Base-by-base conservation (phyloP, 2,113 vertebrate genomes). In the Colossoma macropomum region DNA sequence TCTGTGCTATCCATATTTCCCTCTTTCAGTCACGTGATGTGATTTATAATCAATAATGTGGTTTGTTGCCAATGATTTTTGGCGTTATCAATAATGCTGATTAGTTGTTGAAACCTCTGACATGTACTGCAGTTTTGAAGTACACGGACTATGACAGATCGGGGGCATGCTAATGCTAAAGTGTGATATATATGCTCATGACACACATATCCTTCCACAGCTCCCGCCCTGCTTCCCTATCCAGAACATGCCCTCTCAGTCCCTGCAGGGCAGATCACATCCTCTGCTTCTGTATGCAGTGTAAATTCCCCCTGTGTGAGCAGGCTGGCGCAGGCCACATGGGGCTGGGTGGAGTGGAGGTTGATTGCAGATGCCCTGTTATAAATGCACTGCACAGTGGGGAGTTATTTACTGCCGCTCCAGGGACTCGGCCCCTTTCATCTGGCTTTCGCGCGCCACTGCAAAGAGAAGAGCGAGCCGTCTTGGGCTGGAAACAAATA, bases 341-440 rank as follows among this genome's bases (percentile, higher is more conserved):
- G 25, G 63, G 50, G 77, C n/a, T 48, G 72, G 80, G 83, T 69
- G 56, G 79, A 79, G 68, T 45, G 19, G 19, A 0, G 52, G 72
- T 69, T 83, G 74, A 77, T 75, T 78, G 52, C 79, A 73, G 72
- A 85, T 63, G 38, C 50, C 74, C 60, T 41, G 54, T 76, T 76
- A 70, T 79, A 75, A 76, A 86, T 68, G 59, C 76, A 25, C 45
- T 56, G 23, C 30, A 4, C 21, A 41, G 27, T 2, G n/a, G 34
- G 63, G 50, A 32, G 79, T 85, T 84, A 85, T 87, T 87, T 80
- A 86, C n/a, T 34, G 79, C 21, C 19, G 52, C 56, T 65, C 30
- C 48, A 54, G 79, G 60, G 77, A 56, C 54, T 68, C 62, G 65
- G 38, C 54, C 72, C 63, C 75, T 82, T 86, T 88, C 72, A 85